Percentiles rank a stretch among this genome's conserved stretches.
These are phyloP conservation scores for Echinops telfairi DNA, from an alignment of 2,113 vertebrate genomes.

Conservation along the genomic window DNA sequence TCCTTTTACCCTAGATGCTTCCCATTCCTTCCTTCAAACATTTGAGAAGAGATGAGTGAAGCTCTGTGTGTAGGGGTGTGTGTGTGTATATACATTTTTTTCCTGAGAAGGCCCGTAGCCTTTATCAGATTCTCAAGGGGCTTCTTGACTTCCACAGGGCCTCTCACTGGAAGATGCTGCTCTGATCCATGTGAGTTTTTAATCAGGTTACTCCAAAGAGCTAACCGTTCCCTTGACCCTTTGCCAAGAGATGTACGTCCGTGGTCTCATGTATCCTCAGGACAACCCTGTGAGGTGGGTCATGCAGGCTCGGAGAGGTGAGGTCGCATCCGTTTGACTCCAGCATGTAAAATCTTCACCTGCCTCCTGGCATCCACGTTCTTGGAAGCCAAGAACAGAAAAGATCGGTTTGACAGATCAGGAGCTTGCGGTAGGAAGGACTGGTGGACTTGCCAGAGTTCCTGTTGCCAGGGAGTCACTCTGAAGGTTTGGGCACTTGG, in stretches of 20 bases:
- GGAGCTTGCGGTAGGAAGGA: conserved; percentile 13
- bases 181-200: conserved; percentile 13
- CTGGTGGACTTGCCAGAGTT: conserved; percentile 22
- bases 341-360: conserved; percentile 25
- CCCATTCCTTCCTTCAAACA: background rate
- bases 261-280: conserved; percentile 36
- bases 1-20: background rate
- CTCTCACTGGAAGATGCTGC: conserved; percentile 11
- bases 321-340: conserved; percentile 26
- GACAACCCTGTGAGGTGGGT: background rate
- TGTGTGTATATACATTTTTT: background rate
- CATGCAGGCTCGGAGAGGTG: background rate
- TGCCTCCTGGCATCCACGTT: background rate
- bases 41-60: conserved; percentile 23
- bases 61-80: background rate
- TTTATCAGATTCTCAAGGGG: background rate
- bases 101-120: background rate
- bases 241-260: background rate
- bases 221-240: conserved; percentile 43
- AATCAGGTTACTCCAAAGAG: background rate
- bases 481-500: background rate
- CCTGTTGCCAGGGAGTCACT: background rate
- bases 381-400: background rate
- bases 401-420: background rate
- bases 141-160: background rate